Conservation (phyloP, 2,888 invertebrate genomes). For the Steinernema carpocapsae region DNA sequence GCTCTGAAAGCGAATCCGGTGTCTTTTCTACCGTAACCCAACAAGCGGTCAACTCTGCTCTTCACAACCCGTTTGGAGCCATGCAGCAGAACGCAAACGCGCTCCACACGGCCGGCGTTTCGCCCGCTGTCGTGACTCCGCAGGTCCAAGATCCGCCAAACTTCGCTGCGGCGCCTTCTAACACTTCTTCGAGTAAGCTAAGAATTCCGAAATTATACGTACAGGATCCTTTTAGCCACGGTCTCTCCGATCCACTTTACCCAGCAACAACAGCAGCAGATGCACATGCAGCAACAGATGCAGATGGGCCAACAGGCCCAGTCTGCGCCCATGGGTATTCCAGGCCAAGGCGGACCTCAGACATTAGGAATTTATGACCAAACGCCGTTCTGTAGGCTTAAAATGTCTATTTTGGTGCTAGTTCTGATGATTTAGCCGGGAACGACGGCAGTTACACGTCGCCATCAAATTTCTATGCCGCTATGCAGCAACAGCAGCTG, state of each 20-base stretch:
- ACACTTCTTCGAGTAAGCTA: slow-evolving; percentile 24
- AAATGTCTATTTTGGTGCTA: neutral
- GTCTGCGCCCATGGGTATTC: slow-evolving; percentile 1
- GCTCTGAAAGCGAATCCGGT: slow-evolving; percentile 12
- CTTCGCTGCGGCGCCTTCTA: slow-evolving; percentile 36
- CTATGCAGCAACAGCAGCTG: slow-evolving; percentile 38
- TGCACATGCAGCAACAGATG: slow-evolving; percentile 28
- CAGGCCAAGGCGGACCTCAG: slow-evolving; percentile 16
- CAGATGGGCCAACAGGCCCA: slow-evolving; percentile 9
- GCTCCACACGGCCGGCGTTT: slow-evolving; percentile 35
- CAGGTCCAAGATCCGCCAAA: slow-evolving; percentile 14
- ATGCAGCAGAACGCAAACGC: slow-evolving; percentile 34
- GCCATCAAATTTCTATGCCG: slow-evolving; percentile 42
- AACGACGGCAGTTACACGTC: slow-evolving; percentile 55
- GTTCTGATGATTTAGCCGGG: slow-evolving; percentile 44
- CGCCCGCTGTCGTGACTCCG: slow-evolving; percentile 34
- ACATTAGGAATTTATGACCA: slow-evolving; percentile 55
- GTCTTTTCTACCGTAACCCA: neutral
- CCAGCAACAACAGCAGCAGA: slow-evolving; percentile 23
- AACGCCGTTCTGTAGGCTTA: slow-evolving; percentile 56
- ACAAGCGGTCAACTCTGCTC: slow-evolving; percentile 28
- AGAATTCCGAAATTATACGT: too few relatives aligned
- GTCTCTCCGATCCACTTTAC: slow-evolving; percentile 11
- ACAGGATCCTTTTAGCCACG: neutral
- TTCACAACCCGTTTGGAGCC: slow-evolving; percentile 37